phyloP scores from a whole-genome alignment of 2,888 invertebrate species.

The Polyommatus iphigenia region DNA sequence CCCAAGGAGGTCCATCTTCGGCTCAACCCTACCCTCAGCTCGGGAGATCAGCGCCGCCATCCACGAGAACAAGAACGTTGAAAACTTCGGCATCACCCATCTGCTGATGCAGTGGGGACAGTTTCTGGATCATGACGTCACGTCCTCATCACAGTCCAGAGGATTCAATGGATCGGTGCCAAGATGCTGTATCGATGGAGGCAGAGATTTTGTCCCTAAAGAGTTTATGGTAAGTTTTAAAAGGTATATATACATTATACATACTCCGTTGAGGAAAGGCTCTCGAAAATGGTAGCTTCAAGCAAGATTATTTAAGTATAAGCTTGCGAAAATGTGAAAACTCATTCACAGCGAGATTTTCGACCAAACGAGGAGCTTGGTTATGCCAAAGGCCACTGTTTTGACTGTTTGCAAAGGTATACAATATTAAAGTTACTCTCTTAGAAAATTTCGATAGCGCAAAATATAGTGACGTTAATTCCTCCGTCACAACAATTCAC shows the following conservation, averaged over 20 bases:
- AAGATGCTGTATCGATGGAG: conserved; percentile 85
- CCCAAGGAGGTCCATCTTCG: conserved; percentile 80
- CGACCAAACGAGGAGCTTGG: too few species aligned
- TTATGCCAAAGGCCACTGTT: too few species aligned
- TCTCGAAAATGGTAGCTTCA: too few species aligned
- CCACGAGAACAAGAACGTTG: conserved; percentile 82
- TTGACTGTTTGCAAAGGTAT: too few species aligned
- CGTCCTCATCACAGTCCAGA: conserved; percentile 87
- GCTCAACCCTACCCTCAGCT: conserved; percentile 85
- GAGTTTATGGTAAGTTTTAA: conserved; percentile 79
- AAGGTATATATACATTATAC: too few species aligned
- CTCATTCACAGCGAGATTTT: too few species aligned
- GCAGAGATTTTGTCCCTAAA: conserved; percentile 79
- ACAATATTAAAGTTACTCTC: too few species aligned
- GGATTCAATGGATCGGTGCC: conserved; percentile 90
- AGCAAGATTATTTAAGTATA: too few species aligned
- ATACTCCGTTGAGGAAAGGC: too few species aligned
- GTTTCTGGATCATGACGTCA: conserved; percentile 93
- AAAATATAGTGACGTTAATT: background rate
- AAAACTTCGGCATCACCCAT: conserved; percentile 85
- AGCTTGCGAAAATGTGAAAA: too few species aligned
- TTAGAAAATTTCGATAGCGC: too few species aligned
- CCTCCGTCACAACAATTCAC: too few species aligned
- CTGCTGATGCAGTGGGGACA: conserved; percentile 96
- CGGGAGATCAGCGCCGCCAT: conserved; percentile 85